Percentiles rank a stretch among this genome's conserved stretches.
phyloP scores from a whole-genome alignment of 1,140 invertebrate species.

The Penaeus chinensis region DNA sequence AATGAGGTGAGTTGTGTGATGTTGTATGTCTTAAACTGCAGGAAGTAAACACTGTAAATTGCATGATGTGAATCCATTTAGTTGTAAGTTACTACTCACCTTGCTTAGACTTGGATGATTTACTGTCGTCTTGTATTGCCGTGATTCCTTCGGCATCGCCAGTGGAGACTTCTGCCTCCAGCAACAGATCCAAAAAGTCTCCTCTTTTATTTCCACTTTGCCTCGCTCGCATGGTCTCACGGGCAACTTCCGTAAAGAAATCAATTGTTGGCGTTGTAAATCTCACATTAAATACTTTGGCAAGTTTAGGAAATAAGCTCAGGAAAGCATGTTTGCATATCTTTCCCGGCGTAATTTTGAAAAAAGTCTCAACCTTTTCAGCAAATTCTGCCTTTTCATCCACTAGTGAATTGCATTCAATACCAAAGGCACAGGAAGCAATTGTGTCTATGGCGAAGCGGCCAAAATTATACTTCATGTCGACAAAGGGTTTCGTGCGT shows the following conservation, averaged over 20 bases:
- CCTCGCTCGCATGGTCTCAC: slow-evolving; percentile 29
- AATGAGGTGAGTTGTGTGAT: background rate
- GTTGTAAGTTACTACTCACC: background rate
- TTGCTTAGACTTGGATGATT: background rate
- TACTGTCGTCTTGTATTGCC: background rate
- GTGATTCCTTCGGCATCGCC: background rate
- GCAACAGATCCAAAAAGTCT: slow-evolving; percentile 69
- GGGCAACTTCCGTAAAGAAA: slow-evolving; percentile 50
- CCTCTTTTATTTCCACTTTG: slow-evolving; percentile 59
- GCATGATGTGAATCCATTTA: too few relatives aligned
- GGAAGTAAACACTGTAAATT: too few relatives aligned
- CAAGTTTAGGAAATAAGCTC: background rate
- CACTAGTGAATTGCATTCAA: slow-evolving; percentile 65
- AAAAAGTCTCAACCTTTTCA: slow-evolving; percentile 31
- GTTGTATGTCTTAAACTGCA: too few relatives aligned
- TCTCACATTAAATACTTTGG: background rate
- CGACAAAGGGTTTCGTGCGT: slow-evolving; percentile 20
- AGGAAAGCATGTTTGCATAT: slow-evolving; percentile 34
- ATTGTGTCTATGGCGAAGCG: slow-evolving; percentile 71
- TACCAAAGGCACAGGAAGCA: slow-evolving; percentile 70
- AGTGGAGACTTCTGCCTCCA: slow-evolving; percentile 65
- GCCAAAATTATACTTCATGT: slow-evolving; percentile 64
- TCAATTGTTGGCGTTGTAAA: background rate
- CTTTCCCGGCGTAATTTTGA: background rate
- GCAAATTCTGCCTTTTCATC: slow-evolving; percentile 62